phyloP scores from a whole-genome alignment of 2,113 vertebrate species.

The Choloepus hoffmanni region DNA sequence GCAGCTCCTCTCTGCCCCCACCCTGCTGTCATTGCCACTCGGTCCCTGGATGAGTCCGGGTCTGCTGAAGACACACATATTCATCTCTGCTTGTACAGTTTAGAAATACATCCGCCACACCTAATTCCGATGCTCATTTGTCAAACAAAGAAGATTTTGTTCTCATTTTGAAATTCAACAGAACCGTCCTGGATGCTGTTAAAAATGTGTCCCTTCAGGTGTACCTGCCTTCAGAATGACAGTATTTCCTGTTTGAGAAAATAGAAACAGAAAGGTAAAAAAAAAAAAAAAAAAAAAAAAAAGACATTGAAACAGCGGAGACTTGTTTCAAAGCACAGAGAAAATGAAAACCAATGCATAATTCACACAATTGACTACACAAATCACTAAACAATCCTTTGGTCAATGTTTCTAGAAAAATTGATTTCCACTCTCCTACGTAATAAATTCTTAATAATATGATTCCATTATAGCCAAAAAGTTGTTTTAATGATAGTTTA shows the following conservation, averaged over 20 bases:
- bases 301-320: background rate
- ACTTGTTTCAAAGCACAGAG: background rate
- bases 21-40: constrained; percentile 65
- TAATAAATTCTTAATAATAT: constrained; percentile 19
- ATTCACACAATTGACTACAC: constrained; percentile 40
- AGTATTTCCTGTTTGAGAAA: constrained; percentile 74
- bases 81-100: no score
- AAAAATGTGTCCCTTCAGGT: constrained; percentile 76
- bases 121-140: constrained; percentile 24
- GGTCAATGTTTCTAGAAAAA: background rate
- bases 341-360: constrained; percentile 19
- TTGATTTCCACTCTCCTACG: background rate
- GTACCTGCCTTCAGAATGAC: constrained; percentile 80
- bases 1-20: background rate
- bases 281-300: background rate
- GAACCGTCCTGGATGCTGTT: constrained; percentile 62
- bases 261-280: constrained; percentile 8
- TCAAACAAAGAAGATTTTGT: constrained; percentile 64
- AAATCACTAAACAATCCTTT: background rate
- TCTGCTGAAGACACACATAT: constrained; percentile 31
- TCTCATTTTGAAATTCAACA: constrained; percentile 58
- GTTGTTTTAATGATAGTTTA: background rate
- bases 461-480: constrained; percentile 12
- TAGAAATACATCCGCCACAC: background rate
- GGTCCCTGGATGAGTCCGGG: constrained; percentile 40